Evolutionary conservation across 2,113 vertebrate genomes (phyloP), one percentile per base, ranked within the genome.

Genomic region (Calidris pugnax): DNA sequence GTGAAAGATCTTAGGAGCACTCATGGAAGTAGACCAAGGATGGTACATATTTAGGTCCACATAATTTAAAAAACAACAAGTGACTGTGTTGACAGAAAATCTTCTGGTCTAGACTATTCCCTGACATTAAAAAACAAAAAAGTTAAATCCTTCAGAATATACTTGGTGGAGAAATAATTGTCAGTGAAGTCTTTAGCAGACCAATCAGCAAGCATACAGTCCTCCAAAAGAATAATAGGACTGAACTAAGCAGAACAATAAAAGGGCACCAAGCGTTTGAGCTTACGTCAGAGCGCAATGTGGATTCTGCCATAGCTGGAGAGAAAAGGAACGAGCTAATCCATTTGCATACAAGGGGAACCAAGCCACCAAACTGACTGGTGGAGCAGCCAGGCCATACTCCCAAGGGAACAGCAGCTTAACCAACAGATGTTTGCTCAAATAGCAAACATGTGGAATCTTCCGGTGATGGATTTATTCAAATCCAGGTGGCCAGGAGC

Each of bases 381-480:
- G 26, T 93, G 74, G 57, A 94, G 66, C 67, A 96, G 80, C 86
- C 90, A 97, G 92, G 76, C 94, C 83, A 67, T 94, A 20, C 26
- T 97, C 92, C 59, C 93, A 88, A 74, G 80, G 88, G 92, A 96
- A 43, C 56, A 62, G 82, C 93, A 93, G 86, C 77, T 97, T 95
- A 97, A 87, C 94, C 95, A 96, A 91, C 93, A 97, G 95, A 95
- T 95, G 95, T 96, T 92, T 96, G 95, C 89, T 96, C 77, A 87
- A 96, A 96, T 77, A 96, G 91, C 92, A 96, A 97, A 95, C 96
- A 96, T 96, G 94, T 96, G 95, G 97, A 96, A 95, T 92, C 95
- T 94, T 96, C 93, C 53, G 68, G 90, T 97, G 93, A 95, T 95
- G 92, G 95, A 96, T 96, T 96, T 96, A 91, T 97, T 95, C 95